Base-by-base conservation (phyloP, 1,140 invertebrate genomes). In the Drosophila sechellia region DNA sequence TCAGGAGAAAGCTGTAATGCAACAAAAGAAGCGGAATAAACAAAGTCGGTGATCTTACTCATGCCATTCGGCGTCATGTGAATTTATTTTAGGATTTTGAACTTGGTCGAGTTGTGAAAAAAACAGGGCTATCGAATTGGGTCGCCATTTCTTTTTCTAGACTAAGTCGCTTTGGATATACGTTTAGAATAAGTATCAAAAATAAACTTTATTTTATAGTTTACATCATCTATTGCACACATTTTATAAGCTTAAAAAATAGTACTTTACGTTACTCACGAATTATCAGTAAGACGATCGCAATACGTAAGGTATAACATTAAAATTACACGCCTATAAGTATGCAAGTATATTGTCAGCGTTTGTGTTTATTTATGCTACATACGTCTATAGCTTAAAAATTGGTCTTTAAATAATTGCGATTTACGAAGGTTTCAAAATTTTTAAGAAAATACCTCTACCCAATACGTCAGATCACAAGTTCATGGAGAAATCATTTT, bases 1-100 rank as follows among this genome's bases (percentile, higher is more conserved):
- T 64, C 46, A 35, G 64, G 56, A 20, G 40, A 37, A 43, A 70
- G 61, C 70, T 75, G 79, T 83, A 81, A 81, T 81, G 68, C 43
- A 81, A 69, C 75, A 75, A 80, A 58, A 66, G 57, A 81, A 49
- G 40, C 55, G 37, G 22, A 46, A 35, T 57, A 48, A 27, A 63
- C 15, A 55, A 68, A 45, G 69, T 72, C 55, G 69, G 12, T 34
- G 69, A 72, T 42, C 68, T 60, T 72, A 72, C 39, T 72, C 69
- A 72, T 43, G 49, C 22, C 69, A 72, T 43, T 49, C 22, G 11
- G 37, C 64, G 52, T 68, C 65, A 56, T 11, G 25, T 45, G 63
- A 48, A 57, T 49, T 57, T 69, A 49, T 5, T 70, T 2, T 17
- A 27, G 66, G 53, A 39, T 37, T 15, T 72, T 72, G 69, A 49